phyloP scores from a whole-genome alignment of 1,140 invertebrate genomes.

The Riptortus pedestris region DNA sequence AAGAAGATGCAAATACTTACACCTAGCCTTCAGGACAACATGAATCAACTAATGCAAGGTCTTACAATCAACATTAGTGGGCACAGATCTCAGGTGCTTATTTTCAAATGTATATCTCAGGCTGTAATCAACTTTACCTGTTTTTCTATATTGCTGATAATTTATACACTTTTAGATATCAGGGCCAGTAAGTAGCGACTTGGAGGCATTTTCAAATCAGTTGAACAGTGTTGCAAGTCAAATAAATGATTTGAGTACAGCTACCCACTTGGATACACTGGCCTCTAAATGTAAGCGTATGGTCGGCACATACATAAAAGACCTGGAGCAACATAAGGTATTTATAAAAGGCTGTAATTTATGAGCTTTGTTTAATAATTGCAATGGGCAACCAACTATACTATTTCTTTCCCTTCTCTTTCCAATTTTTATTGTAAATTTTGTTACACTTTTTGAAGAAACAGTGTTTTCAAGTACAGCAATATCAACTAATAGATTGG shows the following conservation, averaged over 20 bases:
- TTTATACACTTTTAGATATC: constrained; percentile 28
- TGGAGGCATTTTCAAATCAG: constrained; percentile 60
- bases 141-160: too few species aligned
- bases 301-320: constrained; percentile 49
- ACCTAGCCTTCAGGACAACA: constrained; percentile 44
- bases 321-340: constrained; percentile 44
- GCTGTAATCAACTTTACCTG: too few species aligned
- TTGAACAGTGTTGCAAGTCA: constrained; percentile 59
- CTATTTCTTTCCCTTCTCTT: too few species aligned
- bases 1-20: constrained; percentile 43
- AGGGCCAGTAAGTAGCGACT: constrained; percentile 56
- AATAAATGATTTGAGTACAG: constrained; percentile 52
- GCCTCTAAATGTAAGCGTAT: constrained; percentile 51
- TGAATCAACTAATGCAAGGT: constrained; percentile 52
- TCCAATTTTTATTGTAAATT: too few species aligned
- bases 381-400: too few species aligned
- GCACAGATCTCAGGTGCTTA: constrained; percentile 41
- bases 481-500: too few species aligned
- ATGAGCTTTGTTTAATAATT: too few species aligned
- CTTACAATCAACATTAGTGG: constrained; percentile 55
- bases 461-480: too few species aligned
- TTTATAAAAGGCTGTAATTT: too few species aligned
- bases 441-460: too few species aligned
- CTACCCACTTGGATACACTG: constrained; percentile 52
- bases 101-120: too few species aligned